Evolutionary conservation across 1,140 invertebrate species (phyloP), one percentile per base, ranked within the genome.

Genomic region (Zeugodacus cucurbitae): DNA sequence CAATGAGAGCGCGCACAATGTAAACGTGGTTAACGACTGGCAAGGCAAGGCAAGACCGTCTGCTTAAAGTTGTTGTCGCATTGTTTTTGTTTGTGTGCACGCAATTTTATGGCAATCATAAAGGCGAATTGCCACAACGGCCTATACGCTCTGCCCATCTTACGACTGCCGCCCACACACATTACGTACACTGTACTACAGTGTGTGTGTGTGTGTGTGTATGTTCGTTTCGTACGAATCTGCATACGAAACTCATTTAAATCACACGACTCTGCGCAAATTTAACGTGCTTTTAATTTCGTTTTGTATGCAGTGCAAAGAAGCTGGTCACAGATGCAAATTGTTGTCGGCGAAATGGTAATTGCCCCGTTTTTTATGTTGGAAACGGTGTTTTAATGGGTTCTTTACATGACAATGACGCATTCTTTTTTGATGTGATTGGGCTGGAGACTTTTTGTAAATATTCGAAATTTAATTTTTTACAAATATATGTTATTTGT

Each of bases 61-160:
- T 74, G 67, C 34, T 32, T 74, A 37, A 67, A 74, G 67, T 64
- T 29, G 62, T 64, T 74, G 29, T 14, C 26, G 4, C 44, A 57
- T 87, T 87, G 86, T 87, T 87, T 54, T 58, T 87, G n/a, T 8
- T 48, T 86, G 26, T 58, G 48, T 87, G 86, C 34, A 32, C 57
- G 32, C 86, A 87, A 59, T 87, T 58, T 87, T 87, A 82, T 82
- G 74, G 74, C 74, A 82, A 82, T 82, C 74, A 82, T 82, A 82
- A 82, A 82, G 74, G 74, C 74, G n/a, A 82, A 82, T 82, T 48
- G n/a, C 32, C 34, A 14, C 34, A 74, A 34, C 74, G 22, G 37
- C 37, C 41, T 41, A 17, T 22, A 26, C 74, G 7, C 1, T 10
- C 67, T 3, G 41, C 17, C 70, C 20, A 70, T 70, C 64, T 70